Evolutionary conservation across 2,888 invertebrate genomes (phyloP), one percentile per base, ranked within the genome.

Genomic region (Sialis lutaria): DNA sequence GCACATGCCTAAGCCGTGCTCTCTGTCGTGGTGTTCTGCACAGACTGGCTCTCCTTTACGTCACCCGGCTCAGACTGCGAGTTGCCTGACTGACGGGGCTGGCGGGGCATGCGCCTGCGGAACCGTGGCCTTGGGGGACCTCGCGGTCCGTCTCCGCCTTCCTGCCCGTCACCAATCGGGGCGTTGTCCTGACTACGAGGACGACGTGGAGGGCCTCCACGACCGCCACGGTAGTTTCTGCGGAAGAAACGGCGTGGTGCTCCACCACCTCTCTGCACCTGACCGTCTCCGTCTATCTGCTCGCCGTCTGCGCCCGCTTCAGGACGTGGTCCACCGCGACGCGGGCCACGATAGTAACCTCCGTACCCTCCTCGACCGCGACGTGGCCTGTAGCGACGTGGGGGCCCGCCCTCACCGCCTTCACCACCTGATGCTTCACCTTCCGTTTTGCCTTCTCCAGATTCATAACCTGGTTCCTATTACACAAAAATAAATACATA

Each of bases 211-310:
- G 68, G 68, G 39, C 76, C 67, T 43, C 72, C 76, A 53, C 77
- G 70, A 54, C 79, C 78, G 43, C 80, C 79, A 53, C 80, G 77
- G 72, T 77, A 79, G 63, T 83, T 82, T 55, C 80, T 79, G 57
- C 80, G 81, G 77, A 77, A 82, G 67, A 77, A 83, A 57, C 81
- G 75, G 58, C 72, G 68, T 51, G 66, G 64, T 52, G 72, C 69
- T 50, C 69, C 65, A 9, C 60, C 58, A 44, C 61, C 64, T 48
- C 64, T 67, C 37, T 63, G 64, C 47, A 66, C 65, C 33, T 60
- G 57, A 1, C 54, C 57, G 22, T 56, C 59, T 35, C 50, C 54
- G 10, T 53, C 60, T 59, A 47, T 59, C 56, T 60, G 62, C 46
- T 63, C 68, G 50, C 66, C 63, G 48, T 64, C 66, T 47, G 63